Evolutionary conservation across 2,888 invertebrate genomes (phyloP).

Genomic region (Erannis defoliaria): DNA sequence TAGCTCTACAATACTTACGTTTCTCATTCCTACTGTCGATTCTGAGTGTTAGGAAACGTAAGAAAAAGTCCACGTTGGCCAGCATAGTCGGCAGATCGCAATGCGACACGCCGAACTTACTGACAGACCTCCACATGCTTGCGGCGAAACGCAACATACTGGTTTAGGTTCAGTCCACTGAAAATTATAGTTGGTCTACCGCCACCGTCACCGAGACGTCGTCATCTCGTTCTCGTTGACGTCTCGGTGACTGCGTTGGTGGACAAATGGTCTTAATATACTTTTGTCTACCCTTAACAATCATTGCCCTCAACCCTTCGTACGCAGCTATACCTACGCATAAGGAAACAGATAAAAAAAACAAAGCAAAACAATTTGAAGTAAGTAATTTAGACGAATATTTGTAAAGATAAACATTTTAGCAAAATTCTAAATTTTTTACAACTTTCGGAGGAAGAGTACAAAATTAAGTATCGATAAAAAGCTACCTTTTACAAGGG

Average conservation of each 20-base stretch:
- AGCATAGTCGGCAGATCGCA: constrained; percentile 64
- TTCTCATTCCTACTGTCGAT: constrained; percentile 54
- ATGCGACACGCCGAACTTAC: constrained; percentile 52
- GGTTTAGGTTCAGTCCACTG: background rate
- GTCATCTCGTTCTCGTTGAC: no score
- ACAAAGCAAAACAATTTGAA: no score
- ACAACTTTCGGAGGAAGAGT: background rate
- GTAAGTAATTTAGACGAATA: no score
- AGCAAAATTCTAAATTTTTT: background rate
- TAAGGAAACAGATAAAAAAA: no score
- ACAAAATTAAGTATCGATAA: constrained; percentile 12
- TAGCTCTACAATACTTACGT: no score
- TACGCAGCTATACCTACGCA: no score
- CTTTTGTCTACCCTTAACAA: no score
- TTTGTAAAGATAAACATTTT: background rate
- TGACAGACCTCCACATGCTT: constrained; percentile 8
- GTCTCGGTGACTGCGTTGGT: no score
- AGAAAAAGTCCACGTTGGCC: constrained; percentile 54
- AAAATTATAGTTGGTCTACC: background rate
- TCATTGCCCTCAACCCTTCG: no score
- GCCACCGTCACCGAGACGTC: no score
- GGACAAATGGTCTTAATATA: no score
- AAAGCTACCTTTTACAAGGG: constrained; percentile 13
- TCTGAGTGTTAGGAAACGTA: constrained; percentile 56
- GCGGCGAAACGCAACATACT: background rate